Base-by-base conservation (phyloP, 2,888 invertebrate genomes). In the Chymomyza amoena region DNA sequence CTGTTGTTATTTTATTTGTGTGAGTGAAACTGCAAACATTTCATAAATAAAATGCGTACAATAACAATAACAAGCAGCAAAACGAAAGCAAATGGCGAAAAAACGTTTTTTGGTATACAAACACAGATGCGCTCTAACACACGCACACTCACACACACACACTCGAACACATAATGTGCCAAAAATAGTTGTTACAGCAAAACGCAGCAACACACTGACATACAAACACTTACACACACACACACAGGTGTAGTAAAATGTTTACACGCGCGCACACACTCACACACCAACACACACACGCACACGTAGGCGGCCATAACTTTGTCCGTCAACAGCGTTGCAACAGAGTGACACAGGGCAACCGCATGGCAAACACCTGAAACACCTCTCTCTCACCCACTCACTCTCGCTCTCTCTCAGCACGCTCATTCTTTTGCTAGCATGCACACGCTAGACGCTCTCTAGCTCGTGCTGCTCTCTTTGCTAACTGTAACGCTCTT, bases 331-430 rank as follows among this genome's bases (percentile, higher is more conserved):
- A 57, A 57, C 57, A 57, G 20, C 15, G 25, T 32, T 60, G 57
- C 64, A 64, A 72, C 72, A 36, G 72, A 66, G 68, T 70, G 71
- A 72, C 72, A 81, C 69, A 84, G 70, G 73, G 36, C 68, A 79
- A 79, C 73, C 83, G 77, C 83, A 85, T 75, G 81, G 64, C 81
- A 76, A 78, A 80, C 81, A 80, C 78, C 83, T 84, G 82, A 72
- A 16, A 54, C 16, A 45, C 10, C 18, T 10, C 32, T 6, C 51
- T 52, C 45, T 45, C 64, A 16, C 39, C 20, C 62, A 10, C 51
- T 18, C 62, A 18, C 50, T 32, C 50, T 5, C 51, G 2, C 51
- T 25, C 62, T 18, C 51, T 50, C 68, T 60, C 20, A 32, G 32
- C 32, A 32, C 10, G 20, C 66, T 70, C 57, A 68, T 28, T 36